These are phyloP conservation scores for Elephas maximus DNA, from an alignment of 2,113 vertebrate genomes.

Conservation along the genomic window DNA sequence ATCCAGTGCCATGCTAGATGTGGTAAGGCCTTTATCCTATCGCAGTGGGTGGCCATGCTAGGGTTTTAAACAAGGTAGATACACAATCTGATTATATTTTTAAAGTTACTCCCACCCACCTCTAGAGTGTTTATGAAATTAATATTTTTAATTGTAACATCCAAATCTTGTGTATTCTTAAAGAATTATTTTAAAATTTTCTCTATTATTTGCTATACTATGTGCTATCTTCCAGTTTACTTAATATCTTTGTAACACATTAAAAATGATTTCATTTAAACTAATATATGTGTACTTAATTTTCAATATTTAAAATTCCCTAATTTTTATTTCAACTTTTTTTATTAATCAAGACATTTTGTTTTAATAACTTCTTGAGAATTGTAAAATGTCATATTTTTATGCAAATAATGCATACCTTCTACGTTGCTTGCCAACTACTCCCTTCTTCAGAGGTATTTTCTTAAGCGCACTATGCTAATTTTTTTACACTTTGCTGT, in stretches of 20 bases:
- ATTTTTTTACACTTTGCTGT: too few species aligned
- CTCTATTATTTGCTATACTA: neutral
- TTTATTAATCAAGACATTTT: neutral
- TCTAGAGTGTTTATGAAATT: neutral
- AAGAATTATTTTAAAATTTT: neutral
- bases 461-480: too few species aligned
- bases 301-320: neutral
- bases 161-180: neutral
- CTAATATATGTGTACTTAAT: neutral
- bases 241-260: neutral
- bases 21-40: neutral
- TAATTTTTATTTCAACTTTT: neutral
- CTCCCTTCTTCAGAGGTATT: too few species aligned
- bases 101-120: neutral
- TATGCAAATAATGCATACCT: too few species aligned
- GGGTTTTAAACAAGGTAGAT: neutral
- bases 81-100: neutral
- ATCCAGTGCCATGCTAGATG: neutral
- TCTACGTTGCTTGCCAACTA: too few species aligned
- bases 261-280: neutral
- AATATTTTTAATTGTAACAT: neutral
- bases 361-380: neutral
- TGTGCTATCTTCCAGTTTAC: neutral
- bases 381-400: neutral
- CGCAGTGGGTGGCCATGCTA: neutral